These are phyloP conservation scores for Characodon lateralis DNA, from an alignment of 2,797 vertebrate genomes.

Conservation along the genomic window DNA sequence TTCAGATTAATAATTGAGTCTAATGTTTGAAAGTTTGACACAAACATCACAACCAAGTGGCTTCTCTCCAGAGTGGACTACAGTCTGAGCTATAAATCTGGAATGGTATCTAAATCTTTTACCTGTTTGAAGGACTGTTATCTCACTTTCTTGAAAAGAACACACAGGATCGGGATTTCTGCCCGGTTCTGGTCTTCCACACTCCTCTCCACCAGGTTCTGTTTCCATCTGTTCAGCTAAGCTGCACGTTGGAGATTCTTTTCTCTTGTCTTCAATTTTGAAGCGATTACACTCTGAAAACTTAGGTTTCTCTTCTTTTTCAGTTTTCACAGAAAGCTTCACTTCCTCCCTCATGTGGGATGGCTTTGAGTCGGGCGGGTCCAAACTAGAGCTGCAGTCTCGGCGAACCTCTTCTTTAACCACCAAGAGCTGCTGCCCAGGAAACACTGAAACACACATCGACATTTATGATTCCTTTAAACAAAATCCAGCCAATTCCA, in stretches of 20 bases:
- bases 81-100: not conserved
- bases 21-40: not conserved
- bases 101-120: not conserved
- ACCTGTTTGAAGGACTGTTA: not conserved
- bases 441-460: not conserved
- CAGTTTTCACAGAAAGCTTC: not conserved
- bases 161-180: too few relatives aligned
- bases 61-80: not conserved
- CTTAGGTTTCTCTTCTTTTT: not conserved
- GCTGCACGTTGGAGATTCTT: not conserved
- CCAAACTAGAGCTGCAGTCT: not conserved
- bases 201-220: not conserved
- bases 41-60: not conserved
- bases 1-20: not conserved
- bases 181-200: not conserved
- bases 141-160: conserved; percentile 3
- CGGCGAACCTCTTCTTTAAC: conserved; percentile 1
- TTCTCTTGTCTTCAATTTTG: not conserved
- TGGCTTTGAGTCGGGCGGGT: not conserved
- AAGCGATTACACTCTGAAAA: conserved; percentile 1
- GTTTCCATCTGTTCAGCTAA: not conserved
- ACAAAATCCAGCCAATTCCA: too few relatives aligned
- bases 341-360: not conserved
- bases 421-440: conserved; percentile 1
- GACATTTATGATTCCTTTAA: not conserved